Conservation (phyloP, 1,140 invertebrate species). For the Laupala kohalensis region DNA sequence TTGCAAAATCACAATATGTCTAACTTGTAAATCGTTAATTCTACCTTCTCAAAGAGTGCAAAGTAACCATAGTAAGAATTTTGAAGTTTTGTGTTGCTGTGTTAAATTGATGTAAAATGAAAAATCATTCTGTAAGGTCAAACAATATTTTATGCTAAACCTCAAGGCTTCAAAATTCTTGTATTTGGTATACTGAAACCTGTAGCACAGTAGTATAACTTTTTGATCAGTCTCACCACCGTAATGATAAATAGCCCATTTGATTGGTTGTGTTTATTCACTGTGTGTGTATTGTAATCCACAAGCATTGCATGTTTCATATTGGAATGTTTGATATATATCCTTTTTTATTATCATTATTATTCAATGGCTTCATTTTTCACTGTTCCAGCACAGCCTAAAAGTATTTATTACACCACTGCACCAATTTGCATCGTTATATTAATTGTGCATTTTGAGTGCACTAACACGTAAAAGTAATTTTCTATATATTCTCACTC, state of each 20-base stretch:
- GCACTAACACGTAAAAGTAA: conserved; percentile 5
- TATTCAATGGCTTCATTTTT: conserved; percentile 16
- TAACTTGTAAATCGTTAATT: not conserved
- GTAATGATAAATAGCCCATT: not conserved
- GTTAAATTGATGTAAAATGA: no score
- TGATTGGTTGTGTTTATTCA: conserved; percentile 2
- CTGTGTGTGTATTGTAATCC: conserved; percentile 11
- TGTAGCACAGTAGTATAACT: not conserved
- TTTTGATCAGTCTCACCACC: not conserved
- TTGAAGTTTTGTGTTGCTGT: not conserved
- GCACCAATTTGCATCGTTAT: conserved; percentile 15
- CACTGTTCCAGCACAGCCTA: conserved; percentile 16
- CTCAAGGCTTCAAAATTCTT: not conserved
- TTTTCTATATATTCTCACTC: conserved; percentile 5
- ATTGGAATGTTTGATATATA: conserved; percentile 15
- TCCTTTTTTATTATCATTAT: conserved; percentile 12
- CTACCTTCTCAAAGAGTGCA: not conserved
- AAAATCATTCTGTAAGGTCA: not conserved
- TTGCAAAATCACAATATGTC: not conserved
- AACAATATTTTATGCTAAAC: not conserved
- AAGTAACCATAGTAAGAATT: not conserved
- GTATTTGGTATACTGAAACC: not conserved
- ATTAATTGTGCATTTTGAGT: conserved; percentile 16
- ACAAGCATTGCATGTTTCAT: conserved; percentile 14
- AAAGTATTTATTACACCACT: conserved; percentile 13